These are phyloP conservation scores for Leucophenga varia DNA, from an alignment of 1,140 invertebrate species.

Conservation along the genomic window DNA sequence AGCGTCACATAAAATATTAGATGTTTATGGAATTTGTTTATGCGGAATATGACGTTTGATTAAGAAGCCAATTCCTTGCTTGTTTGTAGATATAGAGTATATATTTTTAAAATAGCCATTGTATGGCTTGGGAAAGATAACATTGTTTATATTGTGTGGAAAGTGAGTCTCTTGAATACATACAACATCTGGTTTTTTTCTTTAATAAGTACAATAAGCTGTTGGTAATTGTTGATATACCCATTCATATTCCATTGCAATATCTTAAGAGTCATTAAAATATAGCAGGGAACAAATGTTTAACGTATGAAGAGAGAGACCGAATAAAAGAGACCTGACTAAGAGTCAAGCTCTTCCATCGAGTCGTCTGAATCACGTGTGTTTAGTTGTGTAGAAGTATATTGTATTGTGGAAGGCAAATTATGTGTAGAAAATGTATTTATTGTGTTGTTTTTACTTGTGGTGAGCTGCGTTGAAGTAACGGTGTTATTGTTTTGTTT, in stretches of 20 bases:
- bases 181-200: not conserved
- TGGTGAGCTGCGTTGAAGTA: not conserved
- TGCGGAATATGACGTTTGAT: conserved; percentile 5
- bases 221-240: conserved; percentile 9
- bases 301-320: conserved; percentile 2
- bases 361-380: not conserved
- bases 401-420: not conserved
- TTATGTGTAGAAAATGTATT: not conserved
- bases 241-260: conserved; percentile 15
- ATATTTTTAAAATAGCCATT: conserved; percentile 10
- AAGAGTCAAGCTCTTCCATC: conserved; percentile 6
- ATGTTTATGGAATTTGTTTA: not conserved
- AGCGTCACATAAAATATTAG: not conserved
- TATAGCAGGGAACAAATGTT: conserved; percentile 2
- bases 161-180: conserved; percentile 4
- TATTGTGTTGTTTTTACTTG: not conserved
- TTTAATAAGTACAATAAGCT: conserved; percentile 2
- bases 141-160: not conserved
- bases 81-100: not conserved
- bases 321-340: conserved; percentile 1
- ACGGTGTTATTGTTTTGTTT: not conserved
- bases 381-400: not conserved
- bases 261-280: conserved; percentile 5
- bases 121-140: not conserved
- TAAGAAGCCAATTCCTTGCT: conserved; percentile 12